Base-by-base conservation (phyloP, 1,140 invertebrate genomes). In the Fopius arisanus region DNA sequence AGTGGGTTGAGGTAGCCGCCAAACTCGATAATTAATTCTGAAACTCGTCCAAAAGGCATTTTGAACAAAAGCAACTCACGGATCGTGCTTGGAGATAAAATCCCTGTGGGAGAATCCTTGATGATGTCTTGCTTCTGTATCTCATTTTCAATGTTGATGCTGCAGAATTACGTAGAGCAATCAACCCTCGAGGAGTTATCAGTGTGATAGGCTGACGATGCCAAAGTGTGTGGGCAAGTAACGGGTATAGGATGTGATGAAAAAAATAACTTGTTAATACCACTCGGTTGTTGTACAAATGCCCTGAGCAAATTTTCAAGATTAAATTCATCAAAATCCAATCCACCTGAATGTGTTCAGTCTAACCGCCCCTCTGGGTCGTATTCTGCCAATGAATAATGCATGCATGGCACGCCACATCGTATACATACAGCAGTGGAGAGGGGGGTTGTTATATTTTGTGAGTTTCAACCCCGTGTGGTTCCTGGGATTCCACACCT, bases 311-410 rank as follows among this genome's bases (percentile, higher is more conserved):
- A 83, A 86, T 86, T 83, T 26, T 59, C 81, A 78, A 86, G 85
- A 88, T 88, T 87, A 88, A 88, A 88, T 88, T 87, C 85, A 87
- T 86, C 85, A 86, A 84, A 85, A 86, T 86, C 85, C 86, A 87
- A 87, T 88, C 80, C 80, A 67, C 74, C 65, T 76, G 79, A 81
- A 80, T 78, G 29, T 41, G 41, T 43, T 66, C 54, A 59, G 9
- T 59, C 54, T 26, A 59, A 23, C 19, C 7, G 73, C 67, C 79
- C 78, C 79, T 81, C 63, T 41, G 75, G 81, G 75, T 79, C 78
- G 78, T 76, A 77, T 73, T 78, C 59, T 73, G 72, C 78, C 75
- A 77, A 88, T 87, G 85, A 88, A 88, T 88, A 86, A 87, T 86
- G 82, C 82, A 87, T 87, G 81, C 74, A 59, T 77, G 73, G 79